A percentile compares a stretch with the other conserved stretches of the same genome.
phyloP scores from a whole-genome alignment of 2,888 invertebrate species.

The Parapristionchus giblindavisi region DNA sequence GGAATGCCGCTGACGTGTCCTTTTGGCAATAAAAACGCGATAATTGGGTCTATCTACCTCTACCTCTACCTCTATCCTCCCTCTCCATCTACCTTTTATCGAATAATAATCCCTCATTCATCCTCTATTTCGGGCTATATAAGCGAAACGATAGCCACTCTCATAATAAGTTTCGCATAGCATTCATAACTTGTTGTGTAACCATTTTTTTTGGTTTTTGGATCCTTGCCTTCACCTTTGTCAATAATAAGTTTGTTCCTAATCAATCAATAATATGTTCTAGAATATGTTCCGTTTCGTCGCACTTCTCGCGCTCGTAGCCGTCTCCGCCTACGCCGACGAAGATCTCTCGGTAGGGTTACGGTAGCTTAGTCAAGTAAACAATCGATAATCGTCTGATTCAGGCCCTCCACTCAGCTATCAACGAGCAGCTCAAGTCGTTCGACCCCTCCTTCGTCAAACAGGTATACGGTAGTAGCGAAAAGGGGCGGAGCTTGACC shows the following conservation, averaged over 20 bases:
- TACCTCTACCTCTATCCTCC: neutral
- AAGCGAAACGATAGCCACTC: neutral
- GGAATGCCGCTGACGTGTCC: no score
- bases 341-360: no score
- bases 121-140: constrained; percentile 1
- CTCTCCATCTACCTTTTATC: neutral
- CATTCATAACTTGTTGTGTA: no score
- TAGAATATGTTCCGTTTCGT: constrained; percentile 28
- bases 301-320: constrained; percentile 15
- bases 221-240: neutral
- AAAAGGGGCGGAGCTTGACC: no score
- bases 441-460: constrained; percentile 35
- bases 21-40: no score
- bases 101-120: neutral
- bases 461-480: neutral
- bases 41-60: constrained; percentile 29
- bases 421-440: neutral
- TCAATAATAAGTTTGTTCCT: neutral
- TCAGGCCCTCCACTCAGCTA: constrained; percentile 7
- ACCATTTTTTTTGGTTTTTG: neutral
- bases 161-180: neutral
- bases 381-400: neutral
- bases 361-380: neutral
- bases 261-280: no score
- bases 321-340: constrained; percentile 21